phyloP scores from a whole-genome alignment of 2,797 vertebrate species.

The Manis pentadactyla region DNA sequence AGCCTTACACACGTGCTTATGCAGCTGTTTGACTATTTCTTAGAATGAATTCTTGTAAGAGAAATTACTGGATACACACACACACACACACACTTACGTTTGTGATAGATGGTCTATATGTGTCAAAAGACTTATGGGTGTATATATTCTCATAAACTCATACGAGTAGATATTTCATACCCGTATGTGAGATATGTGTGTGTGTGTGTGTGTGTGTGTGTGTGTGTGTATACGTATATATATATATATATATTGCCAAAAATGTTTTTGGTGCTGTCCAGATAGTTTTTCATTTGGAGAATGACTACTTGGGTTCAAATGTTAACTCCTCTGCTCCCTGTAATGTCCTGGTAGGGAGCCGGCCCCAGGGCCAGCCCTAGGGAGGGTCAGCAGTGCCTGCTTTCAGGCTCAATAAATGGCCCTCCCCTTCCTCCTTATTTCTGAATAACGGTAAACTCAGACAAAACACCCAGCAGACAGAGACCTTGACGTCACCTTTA shows the following conservation, averaged over 20 bases:
- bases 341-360: not conserved
- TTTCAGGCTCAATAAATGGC: not conserved
- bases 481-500: not conserved
- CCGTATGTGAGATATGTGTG: no score
- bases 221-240: no score
- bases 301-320: not conserved
- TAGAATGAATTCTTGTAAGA: not conserved
- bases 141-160: no score
- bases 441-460: not conserved
- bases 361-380: rapidly evolving
- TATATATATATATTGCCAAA: not conserved
- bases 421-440: not conserved
- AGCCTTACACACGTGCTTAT: not conserved
- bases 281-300: not conserved
- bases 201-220: no score
- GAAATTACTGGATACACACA: not conserved
- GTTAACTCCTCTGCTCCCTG: not conserved
- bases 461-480: not conserved
- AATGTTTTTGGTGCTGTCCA: not conserved
- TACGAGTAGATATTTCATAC: not conserved
- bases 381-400: not conserved
- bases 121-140: not conserved
- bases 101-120: no score
- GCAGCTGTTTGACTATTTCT: not conserved
- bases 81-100: not conserved